Evolutionary conservation across 2,888 invertebrate genomes (phyloP), one percentile per base, ranked within the genome.

Genomic region (Cecidostiba fungosa): DNA sequence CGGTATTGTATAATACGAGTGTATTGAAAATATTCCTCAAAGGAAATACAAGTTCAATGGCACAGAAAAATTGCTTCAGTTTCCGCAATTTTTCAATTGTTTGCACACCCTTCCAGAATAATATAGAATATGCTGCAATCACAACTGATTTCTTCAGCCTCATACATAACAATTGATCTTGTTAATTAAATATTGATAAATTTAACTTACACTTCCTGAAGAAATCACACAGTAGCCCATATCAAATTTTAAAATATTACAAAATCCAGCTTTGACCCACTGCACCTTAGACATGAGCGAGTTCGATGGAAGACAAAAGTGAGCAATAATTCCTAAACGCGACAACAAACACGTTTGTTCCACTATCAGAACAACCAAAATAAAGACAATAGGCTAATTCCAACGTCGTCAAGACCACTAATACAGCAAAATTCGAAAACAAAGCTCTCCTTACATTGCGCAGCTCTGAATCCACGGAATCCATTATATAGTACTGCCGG

Each of bases 71-170:
- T 85, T 85, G 82, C 85, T 85, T 79, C 5, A 78, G 19, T 74
- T 10, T 72, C 82, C 77, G 85, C 82, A 82, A 85, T 85, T 85
- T 85, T 85, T 85, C 82, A 82, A 78, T 82, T 82, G n/a, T 85
- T 85, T 85, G 85, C 85, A 85, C 85, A 73, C 66, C 72, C 81
- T 62, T 54, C 16, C 54, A 62, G 47, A 66, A 81, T 66, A 43
- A 73, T 59, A 32, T 62, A 81, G 14, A 74, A 62, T 10, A 73
- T 47, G 74, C 74, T 29, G 26, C 23, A 62, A 32, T 29, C 47
- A 43, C 43, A 23, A 26, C 8, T 50, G 66, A 47, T 81, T 74
- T 74, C 73, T 81, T 81, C 74, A 66, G 74, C 32, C 23, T 79
- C n/a, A n/a, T n/a, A n/a, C n/a, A n/a, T n/a, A n/a, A n/a, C n/a